Evolutionary conservation across 1,140 invertebrate genomes (phyloP).

Genomic region (Antheraea pernyi): DNA sequence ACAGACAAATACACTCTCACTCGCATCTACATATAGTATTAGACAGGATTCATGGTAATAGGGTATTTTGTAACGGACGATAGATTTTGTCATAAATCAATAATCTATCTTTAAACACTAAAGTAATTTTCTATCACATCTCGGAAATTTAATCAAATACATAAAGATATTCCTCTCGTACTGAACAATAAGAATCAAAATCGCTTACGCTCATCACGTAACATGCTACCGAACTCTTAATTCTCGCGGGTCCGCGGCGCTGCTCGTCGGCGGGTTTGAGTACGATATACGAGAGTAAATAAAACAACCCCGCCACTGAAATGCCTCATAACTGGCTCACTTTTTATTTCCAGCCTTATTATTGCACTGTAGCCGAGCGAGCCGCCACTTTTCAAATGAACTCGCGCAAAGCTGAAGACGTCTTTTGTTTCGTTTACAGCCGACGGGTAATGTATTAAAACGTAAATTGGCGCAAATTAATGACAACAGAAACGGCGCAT

Average conservation of each 20-base stretch:
- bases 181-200: background rate
- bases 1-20: too few relatives aligned
- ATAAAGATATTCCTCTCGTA: too few relatives aligned
- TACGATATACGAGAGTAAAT: slow-evolving; percentile 45
- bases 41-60: too few relatives aligned
- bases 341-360: slow-evolving; percentile 41
- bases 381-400: slow-evolving; percentile 13
- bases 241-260: slow-evolving; percentile 25
- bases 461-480: slow-evolving; percentile 3
- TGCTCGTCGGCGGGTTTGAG: slow-evolving; percentile 15
- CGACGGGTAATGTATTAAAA: slow-evolving; percentile 1
- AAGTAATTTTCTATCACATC: too few relatives aligned
- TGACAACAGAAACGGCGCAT: background rate
- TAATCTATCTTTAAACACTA: too few relatives aligned
- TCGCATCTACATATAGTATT: too few relatives aligned
- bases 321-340: slow-evolving; percentile 38
- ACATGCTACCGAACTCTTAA: slow-evolving; percentile 22
- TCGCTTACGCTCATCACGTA: slow-evolving; percentile 6
- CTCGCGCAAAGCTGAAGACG: background rate
- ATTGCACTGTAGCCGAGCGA: slow-evolving; percentile 21
- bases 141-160: too few relatives aligned
- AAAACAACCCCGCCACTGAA: slow-evolving; percentile 43
- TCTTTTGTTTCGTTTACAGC: background rate
- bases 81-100: too few relatives aligned
- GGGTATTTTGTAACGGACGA: too few relatives aligned